These are phyloP conservation scores for Melanotaenia trifasciata DNA, from an alignment of 2,797 vertebrate genomes.

Conservation along the genomic window DNA sequence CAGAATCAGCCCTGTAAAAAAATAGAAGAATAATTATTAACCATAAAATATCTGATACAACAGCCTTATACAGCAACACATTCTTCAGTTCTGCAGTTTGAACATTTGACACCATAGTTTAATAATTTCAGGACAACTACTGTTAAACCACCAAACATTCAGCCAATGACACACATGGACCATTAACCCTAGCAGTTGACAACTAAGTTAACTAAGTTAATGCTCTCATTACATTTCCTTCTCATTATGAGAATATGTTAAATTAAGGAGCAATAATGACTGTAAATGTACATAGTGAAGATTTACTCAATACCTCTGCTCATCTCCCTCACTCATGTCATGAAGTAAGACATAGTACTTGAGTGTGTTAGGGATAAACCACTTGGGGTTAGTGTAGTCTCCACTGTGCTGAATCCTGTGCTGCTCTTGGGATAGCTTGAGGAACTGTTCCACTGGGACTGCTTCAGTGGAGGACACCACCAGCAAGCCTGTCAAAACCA, in stretches of 20 bases:
- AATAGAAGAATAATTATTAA: background rate
- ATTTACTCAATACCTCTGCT: conserved; percentile 86
- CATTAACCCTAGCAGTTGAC: background rate
- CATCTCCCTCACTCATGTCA: conserved; percentile 91
- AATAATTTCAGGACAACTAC: background rate
- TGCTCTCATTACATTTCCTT: no score
- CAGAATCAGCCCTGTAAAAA: conserved; percentile 88
- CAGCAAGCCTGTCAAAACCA: conserved; percentile 87
- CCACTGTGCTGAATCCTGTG: conserved; percentile 96
- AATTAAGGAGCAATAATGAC: background rate
- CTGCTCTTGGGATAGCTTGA: conserved; percentile 97
- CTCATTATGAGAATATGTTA: no score
- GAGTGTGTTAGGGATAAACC: conserved; percentile 98
- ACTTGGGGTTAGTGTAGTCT: conserved; percentile 93
- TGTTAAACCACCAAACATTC: background rate
- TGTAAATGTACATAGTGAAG: background rate
- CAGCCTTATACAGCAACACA: background rate
- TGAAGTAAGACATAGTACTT: conserved; percentile 98
- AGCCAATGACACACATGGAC: background rate
- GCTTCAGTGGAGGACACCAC: conserved; percentile 94
- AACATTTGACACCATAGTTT: background rate
- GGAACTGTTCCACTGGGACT: conserved; percentile 93
- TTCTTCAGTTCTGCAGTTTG: background rate
- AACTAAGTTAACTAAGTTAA: no score
- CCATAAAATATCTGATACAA: background rate